Conservation (phyloP, 2,888 invertebrate genomes). For the Eristalis tenax region DNA sequence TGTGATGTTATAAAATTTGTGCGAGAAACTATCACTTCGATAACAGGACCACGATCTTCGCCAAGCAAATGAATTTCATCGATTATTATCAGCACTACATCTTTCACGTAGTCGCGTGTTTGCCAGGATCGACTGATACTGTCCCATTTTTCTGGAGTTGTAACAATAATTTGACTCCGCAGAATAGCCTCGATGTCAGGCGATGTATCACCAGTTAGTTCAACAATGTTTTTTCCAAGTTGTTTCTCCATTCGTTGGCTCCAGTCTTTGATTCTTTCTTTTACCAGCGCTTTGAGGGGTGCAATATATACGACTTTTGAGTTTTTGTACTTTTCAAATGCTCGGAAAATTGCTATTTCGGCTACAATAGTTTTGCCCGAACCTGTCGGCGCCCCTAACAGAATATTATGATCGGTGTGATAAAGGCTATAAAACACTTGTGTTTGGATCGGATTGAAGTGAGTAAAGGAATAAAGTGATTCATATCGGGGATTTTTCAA, state of each 20-base stretch:
- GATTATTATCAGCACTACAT: slow-evolving; percentile 95
- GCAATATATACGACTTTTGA: slow-evolving; percentile 98
- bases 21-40: slow-evolving; percentile 98
- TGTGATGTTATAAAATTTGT: slow-evolving; percentile 97
- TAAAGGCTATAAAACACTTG: slow-evolving; percentile 98
- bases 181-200: slow-evolving; percentile 92
- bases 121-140: slow-evolving; percentile 99
- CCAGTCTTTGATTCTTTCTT: slow-evolving; percentile 98
- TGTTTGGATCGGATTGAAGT: slow-evolving; percentile 99
- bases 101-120: slow-evolving; percentile 95
- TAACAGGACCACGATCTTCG: slow-evolving; percentile 92
- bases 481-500: slow-evolving; percentile 90
- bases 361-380: slow-evolving; percentile 99
- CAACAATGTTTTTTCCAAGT: slow-evolving; percentile 92
- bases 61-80: slow-evolving; percentile 99
- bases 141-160: slow-evolving; percentile 99
- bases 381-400: slow-evolving; percentile 92
- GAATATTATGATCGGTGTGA: slow-evolving; percentile 95
- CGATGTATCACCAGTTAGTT: slow-evolving; percentile 96
- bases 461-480: slow-evolving; percentile 92
- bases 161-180: slow-evolving; percentile 95
- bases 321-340: slow-evolving; percentile 90
- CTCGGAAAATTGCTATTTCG: slow-evolving; percentile 97
- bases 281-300: slow-evolving; percentile 97
- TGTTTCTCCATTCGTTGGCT: slow-evolving; percentile 88